A percentile compares a stretch with the other conserved stretches of the same genome.
phyloP scores from a whole-genome alignment of 92 coral and sea anemone genomes.

The Zoanthus solanderi region DNA sequence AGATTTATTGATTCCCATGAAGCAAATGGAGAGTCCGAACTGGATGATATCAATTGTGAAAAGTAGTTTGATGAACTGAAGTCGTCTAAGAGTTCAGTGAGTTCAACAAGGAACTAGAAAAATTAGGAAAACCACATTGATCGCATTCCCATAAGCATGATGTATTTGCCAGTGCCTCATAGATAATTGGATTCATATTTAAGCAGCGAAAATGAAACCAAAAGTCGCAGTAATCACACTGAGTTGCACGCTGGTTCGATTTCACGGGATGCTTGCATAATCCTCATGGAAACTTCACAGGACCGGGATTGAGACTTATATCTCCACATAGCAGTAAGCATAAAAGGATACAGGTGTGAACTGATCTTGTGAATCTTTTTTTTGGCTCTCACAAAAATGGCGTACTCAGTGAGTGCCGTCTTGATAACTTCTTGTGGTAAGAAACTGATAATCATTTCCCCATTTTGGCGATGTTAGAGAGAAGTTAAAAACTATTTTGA shows the following conservation, averaged over 20 bases:
- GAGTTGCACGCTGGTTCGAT: conserved; percentile 26
- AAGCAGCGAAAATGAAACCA: conserved; percentile 19
- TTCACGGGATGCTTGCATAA: conserved; percentile 13
- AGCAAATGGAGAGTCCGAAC: neutral
- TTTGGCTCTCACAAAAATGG: neutral
- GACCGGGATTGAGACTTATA: conserved; percentile 5
- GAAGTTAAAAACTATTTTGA: neutral
- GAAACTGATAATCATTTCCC: conserved; percentile 8
- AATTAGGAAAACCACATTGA: neutral
- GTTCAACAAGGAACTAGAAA: conserved; percentile 15
- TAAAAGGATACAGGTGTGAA: neutral
- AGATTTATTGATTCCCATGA: neutral
- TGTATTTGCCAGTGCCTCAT: neutral
- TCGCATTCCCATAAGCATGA: too few species aligned
- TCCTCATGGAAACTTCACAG: conserved; percentile 14
- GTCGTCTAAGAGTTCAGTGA: neutral
- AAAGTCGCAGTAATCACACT: conserved; percentile 12
- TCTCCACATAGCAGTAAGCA: neutral
- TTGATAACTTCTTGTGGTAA: conserved; percentile 16
- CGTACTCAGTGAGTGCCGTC: conserved; percentile 6
- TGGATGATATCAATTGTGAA: neutral
- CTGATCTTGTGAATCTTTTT: neutral
- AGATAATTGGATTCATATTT: conserved; percentile 21
- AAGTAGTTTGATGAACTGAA: neutral
- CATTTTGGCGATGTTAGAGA: conserved; percentile 4